Evolutionary conservation across 2,888 invertebrate genomes (phyloP), one percentile per base, ranked within the genome.

Genomic region (Alloscopus bannaensis): DNA sequence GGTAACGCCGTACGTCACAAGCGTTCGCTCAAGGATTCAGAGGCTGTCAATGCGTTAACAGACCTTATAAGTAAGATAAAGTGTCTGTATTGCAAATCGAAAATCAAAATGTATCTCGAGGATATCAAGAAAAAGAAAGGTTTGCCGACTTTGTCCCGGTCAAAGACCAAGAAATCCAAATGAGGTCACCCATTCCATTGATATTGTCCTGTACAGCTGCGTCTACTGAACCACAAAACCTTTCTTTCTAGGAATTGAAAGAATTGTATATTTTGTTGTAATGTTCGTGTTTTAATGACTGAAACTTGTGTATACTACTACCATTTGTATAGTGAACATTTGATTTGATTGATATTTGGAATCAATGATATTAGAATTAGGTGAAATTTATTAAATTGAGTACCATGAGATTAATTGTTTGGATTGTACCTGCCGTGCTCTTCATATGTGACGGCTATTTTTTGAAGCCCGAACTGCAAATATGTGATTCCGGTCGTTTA

Each of bases 21-120:
- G 36, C 20, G 13, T 11, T 26, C 2, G 6, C 28, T 50, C 26
- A 31, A n/a, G 2, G 52, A 52, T 2, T 3, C 22, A 13, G 20
- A 29, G 13, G 29, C 70, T 13, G 22, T 8, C 4, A 22, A 64
- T 1, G 64, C 22, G 6, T 13, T 66, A 2, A 29, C 24, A n/a
- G 28, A 75, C 16, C 16, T 75, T 13, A 28, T 47, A n/a, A 75
- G 68, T 60, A 2, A 59, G 26, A 40, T 75, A 36, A 68, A 66
- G 3, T 75, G 75, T 36, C 1, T 20, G 0, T 47, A 68, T 24
- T 75, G 75, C 22, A 75, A 50, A 36, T 24, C 22, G 0, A 22
- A 24, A 29, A 20, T 75, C 18, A 50, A 31, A 45, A 59, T 60
- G 22, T 57, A 26, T 6, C 40, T 75, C n/a, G 22, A 68, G 40